Percentiles rank a stretch among this genome's conserved stretches.
phyloP scores from a whole-genome alignment of 2,888 invertebrate species.

The Rhorus exstirpatorius region DNA sequence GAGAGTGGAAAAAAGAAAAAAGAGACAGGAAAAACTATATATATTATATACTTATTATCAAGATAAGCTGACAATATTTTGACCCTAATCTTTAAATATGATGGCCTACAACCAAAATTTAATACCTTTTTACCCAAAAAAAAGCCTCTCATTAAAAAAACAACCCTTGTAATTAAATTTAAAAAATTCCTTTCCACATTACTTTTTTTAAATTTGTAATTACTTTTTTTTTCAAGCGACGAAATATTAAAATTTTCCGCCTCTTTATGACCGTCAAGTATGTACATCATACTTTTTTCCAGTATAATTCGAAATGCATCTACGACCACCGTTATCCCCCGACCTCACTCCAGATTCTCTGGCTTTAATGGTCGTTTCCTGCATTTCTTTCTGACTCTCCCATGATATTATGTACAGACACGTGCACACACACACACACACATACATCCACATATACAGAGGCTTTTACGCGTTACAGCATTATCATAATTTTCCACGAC shows the following conservation, averaged over 20 bases:
- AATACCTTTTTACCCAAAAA: no score
- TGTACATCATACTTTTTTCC: constrained; percentile 14
- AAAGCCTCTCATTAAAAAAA: no score
- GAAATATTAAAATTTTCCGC: constrained; percentile 16
- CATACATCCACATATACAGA: no score
- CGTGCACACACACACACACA: no score
- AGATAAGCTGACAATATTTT: background rate
- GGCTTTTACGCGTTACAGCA: constrained; percentile 42
- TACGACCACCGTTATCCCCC: background rate
- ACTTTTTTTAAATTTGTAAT: constrained; percentile 4
- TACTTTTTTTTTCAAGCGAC: background rate
- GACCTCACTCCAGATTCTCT: constrained; percentile 8
- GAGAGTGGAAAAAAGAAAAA: background rate
- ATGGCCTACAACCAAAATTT: no score
- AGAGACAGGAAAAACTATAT: constrained; percentile 2
- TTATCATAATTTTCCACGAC: constrained; percentile 50
- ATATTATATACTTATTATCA: background rate
- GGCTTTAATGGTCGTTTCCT: constrained; percentile 34
- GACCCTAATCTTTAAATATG: no score
- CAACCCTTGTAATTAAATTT: no score
- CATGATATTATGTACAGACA: constrained; percentile 31
- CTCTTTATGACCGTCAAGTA: constrained; percentile 15
- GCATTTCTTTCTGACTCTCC: constrained; percentile 32
- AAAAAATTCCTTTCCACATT: background rate
- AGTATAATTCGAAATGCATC: constrained; percentile 13